Percentiles rank a stretch among this genome's conserved stretches.
Evolutionary conservation across 1,140 invertebrate genomes (phyloP).

Genomic region (Papilio xuthus): DNA sequence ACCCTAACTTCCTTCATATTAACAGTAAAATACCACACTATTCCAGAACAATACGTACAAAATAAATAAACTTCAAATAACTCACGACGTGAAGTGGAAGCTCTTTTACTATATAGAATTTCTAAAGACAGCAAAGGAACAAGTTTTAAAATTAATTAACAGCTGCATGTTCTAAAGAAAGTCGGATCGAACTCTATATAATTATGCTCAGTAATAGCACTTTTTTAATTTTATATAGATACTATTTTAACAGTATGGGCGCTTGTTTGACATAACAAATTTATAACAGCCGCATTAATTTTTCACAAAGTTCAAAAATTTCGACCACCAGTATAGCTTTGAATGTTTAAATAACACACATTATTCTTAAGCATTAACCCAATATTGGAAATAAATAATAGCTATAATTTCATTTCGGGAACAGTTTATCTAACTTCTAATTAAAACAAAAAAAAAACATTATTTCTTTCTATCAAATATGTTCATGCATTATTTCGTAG

Average conservation of each 20-base stretch:
- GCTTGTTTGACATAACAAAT: not conserved
- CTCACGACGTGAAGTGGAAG: not conserved
- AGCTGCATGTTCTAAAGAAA: not conserved
- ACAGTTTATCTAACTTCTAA: too few relatives aligned
- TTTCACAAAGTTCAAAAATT: not conserved
- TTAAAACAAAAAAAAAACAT: too few relatives aligned
- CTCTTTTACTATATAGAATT: not conserved
- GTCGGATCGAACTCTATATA: not conserved
- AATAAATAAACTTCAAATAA: not conserved
- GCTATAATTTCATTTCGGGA: too few relatives aligned
- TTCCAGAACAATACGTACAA: not conserved
- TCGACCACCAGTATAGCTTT: not conserved
- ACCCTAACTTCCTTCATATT: too few relatives aligned
- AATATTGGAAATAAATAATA: too few relatives aligned
- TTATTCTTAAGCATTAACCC: too few relatives aligned
- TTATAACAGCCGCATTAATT: not conserved
- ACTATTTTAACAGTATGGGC: not conserved
- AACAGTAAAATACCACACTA: too few relatives aligned
- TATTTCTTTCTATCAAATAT: not conserved
- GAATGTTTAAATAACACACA: not conserved
- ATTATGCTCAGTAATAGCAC: not conserved
- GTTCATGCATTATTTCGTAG: not conserved
- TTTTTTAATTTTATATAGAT: not conserved
- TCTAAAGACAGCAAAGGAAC: not conserved
- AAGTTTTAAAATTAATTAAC: slow-evolving; percentile 10